Evolutionary conservation across 2,888 invertebrate genomes (phyloP), one percentile per base, ranked within the genome.

Genomic region (Theretra japonica): DNA sequence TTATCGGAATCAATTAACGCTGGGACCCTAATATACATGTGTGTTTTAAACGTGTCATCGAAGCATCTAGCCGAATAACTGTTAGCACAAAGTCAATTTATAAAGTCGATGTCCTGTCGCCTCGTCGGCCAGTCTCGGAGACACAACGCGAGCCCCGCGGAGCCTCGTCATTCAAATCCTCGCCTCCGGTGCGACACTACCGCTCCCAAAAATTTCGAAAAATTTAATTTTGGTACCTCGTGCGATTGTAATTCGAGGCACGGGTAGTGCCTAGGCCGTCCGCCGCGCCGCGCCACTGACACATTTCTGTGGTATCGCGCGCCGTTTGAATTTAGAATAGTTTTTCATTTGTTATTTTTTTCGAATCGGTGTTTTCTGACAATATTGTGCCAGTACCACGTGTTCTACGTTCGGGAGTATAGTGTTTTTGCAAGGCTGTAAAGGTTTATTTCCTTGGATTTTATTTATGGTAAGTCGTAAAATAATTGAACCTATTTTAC

Each of bases 81-180:
- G 93, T 94, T 93, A 93, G 86, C 83, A 88, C 91, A 88, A 91
- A 91, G 87, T 90, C 87, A 91, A 92, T 91, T 90, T 92, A 93
- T 92, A 93, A 93, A 94, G 93, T 93, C 90, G 93, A 91, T 92
- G 93, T 93, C 93, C 94, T 93, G 92, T 80, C 86, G 84, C 85
- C 83, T 85, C 84, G 87, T 85, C 86, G 84, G 90, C 84, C 92
- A 91, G 91, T 91, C 86, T 88, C 85, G 87, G 85, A 85, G 85
- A 87, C 83, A 86, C 83, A 86, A 86, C 90, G 88, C 83, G 83
- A 79, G 73, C 70, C 74, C 83, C 79, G 77, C 86, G 84, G 77
- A 84, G 87, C 88, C 5, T 65, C 48, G 89, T 88, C 91, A 91
- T 91, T 91, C 91, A 89, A 88, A 91, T 85, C 87, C 80, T 84